Conservation (phyloP, 2,113 vertebrate genomes). For the Cheirogaleus medius region DNA sequence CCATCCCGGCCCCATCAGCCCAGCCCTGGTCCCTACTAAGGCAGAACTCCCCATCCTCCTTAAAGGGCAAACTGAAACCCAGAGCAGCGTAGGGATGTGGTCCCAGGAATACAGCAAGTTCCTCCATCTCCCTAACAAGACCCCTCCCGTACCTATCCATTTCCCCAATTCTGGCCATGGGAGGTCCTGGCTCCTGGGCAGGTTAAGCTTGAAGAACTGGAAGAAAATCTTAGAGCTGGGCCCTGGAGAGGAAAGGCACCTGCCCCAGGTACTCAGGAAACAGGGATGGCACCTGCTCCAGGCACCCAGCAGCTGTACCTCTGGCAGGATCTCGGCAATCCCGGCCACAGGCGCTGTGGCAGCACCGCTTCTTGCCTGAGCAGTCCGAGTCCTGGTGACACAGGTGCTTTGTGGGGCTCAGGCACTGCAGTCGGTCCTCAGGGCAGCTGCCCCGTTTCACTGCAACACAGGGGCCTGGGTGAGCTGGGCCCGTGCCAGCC, state of each 20-base stretch:
- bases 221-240: neutral
- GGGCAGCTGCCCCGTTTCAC: conserved; percentile 67
- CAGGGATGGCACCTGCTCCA: fast-evolving
- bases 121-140: neutral
- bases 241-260: neutral
- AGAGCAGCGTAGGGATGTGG: neutral
- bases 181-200: neutral
- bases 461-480: conserved; percentile 47
- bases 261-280: fast-evolving
- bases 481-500: neutral
- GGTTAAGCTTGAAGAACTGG: neutral
- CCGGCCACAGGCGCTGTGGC: conserved; percentile 51
- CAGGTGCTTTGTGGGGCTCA: conserved; percentile 53
- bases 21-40: neutral
- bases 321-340: conserved; percentile 61
- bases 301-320: conserved; percentile 16
- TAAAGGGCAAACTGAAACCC: neutral
- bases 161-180: neutral
- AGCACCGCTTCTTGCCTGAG: neutral
- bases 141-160: neutral
- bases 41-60: neutral
- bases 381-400: conserved; percentile 52
- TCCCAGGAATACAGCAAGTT: neutral
- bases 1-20: neutral
- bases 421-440: neutral